Percentiles rank a stretch among this genome's conserved stretches.
Evolutionary conservation across 2,113 vertebrate species (phyloP).

Genomic region (Alligator mississippiensis): DNA sequence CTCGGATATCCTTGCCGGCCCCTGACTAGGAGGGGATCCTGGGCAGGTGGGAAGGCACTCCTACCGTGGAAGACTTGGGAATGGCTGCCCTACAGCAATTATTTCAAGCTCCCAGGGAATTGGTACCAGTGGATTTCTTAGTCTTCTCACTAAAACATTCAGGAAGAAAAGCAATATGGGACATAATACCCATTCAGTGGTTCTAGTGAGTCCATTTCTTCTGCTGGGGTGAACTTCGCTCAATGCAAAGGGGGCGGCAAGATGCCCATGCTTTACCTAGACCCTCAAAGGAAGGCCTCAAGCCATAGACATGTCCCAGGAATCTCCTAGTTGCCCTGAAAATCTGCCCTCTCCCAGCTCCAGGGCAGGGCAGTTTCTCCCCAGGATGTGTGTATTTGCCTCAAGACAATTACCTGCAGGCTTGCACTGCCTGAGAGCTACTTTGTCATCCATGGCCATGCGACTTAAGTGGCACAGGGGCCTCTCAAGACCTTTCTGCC

Average conservation of each 20-base stretch:
- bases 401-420: no score
- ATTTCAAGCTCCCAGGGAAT: neutral
- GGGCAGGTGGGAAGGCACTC: neutral
- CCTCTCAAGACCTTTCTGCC: neutral
- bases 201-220: neutral
- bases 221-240: neutral
- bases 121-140: neutral
- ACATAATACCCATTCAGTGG: neutral
- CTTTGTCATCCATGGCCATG: no score
- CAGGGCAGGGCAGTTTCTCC: no score
- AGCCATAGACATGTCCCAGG: no score
- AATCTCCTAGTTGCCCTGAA: no score
- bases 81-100: neutral
- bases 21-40: neutral
- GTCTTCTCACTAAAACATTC: neutral
- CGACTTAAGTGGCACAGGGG: neutral
- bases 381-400: no score
- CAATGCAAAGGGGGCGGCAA: no score
- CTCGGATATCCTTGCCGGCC: neutral
- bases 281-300: neutral
- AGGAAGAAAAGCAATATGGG: neutral
- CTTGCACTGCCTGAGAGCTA: no score
- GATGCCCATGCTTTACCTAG: neutral
- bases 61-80: neutral
- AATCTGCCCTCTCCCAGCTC: no score